Base-by-base conservation (phyloP, 2,888 invertebrate genomes). In the Argynnis bischoffii region DNA sequence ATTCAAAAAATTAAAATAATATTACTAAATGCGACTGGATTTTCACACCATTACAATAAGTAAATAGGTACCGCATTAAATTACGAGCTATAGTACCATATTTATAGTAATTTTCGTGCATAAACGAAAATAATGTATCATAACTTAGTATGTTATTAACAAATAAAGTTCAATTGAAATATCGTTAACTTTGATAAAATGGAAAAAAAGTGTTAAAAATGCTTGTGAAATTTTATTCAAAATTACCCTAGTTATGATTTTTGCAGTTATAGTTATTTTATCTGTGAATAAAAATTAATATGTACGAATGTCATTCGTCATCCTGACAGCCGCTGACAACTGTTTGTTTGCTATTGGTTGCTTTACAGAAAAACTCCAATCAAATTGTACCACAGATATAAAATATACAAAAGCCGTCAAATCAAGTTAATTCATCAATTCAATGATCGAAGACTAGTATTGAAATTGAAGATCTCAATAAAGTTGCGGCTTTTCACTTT, bases 291-390 rank as follows among this genome's bases (percentile, higher is more conserved):
- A 60, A 55, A 46, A 16, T 63, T n/a, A 13, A 8, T 56, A 16
- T 60, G 26, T 5, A 50, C 15, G 60, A 60, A 48, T 55, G 60
- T 66, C 66, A 69, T 68, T 81, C 75, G 78, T 79, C 77, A 72
- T 76, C 79, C 81, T 86, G 89, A 90, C 88, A 88, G 84, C 85
- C 63, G 50, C 31, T 76, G 77, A 76, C 78, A 79, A 74, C 71
- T 93, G 92, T 91, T 92, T 88, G 86, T 84, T 87, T 86, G 82
- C 87, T 86, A 93, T 92, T 92, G 93, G 93, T 81, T 83, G 83
- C 83, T 75, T 70, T 69, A 66, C 53, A 68, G 69, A 18, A 66
- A 65, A 69, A 57, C 66, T 63, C 76, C 75, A 77, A 77, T 75
- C 68, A 59, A 48, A 66, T 63, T 55, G 48, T 1, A 55, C 66